Evolutionary conservation across 2,888 invertebrate species (phyloP).

Genomic region (Hirtodrosophila duncani): DNA sequence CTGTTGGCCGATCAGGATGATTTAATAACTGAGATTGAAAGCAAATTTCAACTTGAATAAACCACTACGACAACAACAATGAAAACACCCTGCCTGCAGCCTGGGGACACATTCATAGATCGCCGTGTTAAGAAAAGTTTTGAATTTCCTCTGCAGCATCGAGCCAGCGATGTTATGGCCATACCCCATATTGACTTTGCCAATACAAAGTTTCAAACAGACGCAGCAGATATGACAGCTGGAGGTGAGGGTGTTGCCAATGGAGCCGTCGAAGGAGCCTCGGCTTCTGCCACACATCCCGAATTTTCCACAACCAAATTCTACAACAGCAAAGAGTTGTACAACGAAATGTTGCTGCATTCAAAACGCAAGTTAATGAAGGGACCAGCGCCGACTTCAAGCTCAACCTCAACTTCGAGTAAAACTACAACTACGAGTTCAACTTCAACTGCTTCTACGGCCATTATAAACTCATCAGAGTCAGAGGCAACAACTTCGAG

Average conservation of each 20-base stretch:
- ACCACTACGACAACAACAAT: constrained; percentile 37
- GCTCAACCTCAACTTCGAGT: no score
- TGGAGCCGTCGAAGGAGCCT: constrained; percentile 12
- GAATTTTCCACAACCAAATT: constrained; percentile 78
- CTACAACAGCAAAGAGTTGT: constrained; percentile 78
- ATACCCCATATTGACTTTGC: constrained; percentile 76
- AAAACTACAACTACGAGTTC: constrained; percentile 5
- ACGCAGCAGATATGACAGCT: constrained; percentile 58
- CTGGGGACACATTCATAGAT: constrained; percentile 71
- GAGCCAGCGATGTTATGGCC: constrained; percentile 68
- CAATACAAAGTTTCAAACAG: constrained; percentile 77
- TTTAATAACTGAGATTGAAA: constrained; percentile 77
- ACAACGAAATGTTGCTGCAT: constrained; percentile 76
- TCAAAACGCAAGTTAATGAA: constrained; percentile 68
- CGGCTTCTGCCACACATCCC: constrained; percentile 59
- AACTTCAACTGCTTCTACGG: constrained; percentile 21
- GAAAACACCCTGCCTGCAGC: neutral
- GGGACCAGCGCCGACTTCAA: no score
- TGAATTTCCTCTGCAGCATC: constrained; percentile 75
- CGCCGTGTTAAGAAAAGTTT: constrained; percentile 78
- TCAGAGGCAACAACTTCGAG: constrained; percentile 32
- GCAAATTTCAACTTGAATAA: constrained; percentile 75
- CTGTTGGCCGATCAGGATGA: constrained; percentile 76
- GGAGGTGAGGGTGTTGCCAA: no score
- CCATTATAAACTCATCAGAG: neutral